These are phyloP conservation scores for Coleophora deauratella DNA, from an alignment of 2,888 invertebrate genomes.

Conservation along the genomic window DNA sequence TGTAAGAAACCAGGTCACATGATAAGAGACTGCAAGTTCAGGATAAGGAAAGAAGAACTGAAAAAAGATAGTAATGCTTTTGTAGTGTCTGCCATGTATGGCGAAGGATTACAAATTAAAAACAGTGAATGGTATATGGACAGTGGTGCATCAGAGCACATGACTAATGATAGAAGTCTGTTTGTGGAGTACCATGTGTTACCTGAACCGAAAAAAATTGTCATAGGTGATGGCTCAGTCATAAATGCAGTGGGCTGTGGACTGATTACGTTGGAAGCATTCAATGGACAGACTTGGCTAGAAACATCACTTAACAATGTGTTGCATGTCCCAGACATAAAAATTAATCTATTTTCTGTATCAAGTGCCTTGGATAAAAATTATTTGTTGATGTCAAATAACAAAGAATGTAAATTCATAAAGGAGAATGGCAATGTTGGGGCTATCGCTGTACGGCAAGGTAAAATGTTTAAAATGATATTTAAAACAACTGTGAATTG, in stretches of 20 bases:
- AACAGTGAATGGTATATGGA: neutral
- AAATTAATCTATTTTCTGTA: conserved; percentile 9
- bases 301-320: conserved; percentile 10
- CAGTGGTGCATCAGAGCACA: conserved; percentile 1
- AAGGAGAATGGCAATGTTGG: neutral
- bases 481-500: neutral
- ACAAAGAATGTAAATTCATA: conserved; percentile 2
- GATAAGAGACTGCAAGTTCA: neutral
- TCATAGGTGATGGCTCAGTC: neutral
- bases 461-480: neutral
- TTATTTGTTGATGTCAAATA: conserved; percentile 4
- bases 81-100: neutral
- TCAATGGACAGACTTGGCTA: conserved; percentile 8
- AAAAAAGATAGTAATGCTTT: neutral
- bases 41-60: neutral
- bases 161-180: neutral
- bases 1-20: conserved; percentile 1
- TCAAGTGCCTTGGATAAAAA: conserved; percentile 5
- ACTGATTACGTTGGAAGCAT: neutral
- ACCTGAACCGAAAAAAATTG: neutral
- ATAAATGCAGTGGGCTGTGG: neutral
- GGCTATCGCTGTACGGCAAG: neutral
- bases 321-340: conserved; percentile 9
- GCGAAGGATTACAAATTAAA: neutral
- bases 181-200: neutral